phyloP scores from a whole-genome alignment of 1,140 invertebrate genomes.

The Drosophila equinoxialis region DNA sequence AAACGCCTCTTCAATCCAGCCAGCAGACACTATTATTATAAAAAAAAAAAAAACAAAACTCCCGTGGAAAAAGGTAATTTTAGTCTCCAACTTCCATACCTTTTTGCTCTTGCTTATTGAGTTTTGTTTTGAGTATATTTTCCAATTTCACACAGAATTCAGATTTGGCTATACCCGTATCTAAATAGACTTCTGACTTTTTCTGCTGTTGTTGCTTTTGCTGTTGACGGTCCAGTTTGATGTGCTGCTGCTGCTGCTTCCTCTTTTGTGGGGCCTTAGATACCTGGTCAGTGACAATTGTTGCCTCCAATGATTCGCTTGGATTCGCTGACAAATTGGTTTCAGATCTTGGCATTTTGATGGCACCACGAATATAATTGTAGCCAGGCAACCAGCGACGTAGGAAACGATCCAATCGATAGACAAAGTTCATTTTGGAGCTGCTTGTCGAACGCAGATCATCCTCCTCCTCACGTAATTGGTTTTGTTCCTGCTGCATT shows the following conservation, averaged over 20 bases:
- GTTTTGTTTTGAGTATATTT: constrained; percentile 41
- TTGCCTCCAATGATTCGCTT: not conserved
- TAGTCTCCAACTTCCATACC: not conserved
- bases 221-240: no score
- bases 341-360: not conserved
- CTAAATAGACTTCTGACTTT: constrained; percentile 39
- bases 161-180: constrained; percentile 55
- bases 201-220: not conserved
- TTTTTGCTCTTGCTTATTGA: constrained; percentile 31
- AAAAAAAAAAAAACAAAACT: not conserved
- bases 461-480: not conserved
- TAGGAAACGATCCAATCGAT: constrained; percentile 42
- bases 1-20: constrained; percentile 9
- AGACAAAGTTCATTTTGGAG: constrained; percentile 21
- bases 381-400: constrained; percentile 60
- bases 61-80: not conserved
- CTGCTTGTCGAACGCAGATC: not conserved
- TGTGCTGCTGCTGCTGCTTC: not conserved
- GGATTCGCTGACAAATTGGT: no score
- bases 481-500: not conserved
- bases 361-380: constrained; percentile 38
- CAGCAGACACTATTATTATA: not conserved
- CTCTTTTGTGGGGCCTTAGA: not conserved
- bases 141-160: constrained; percentile 60
- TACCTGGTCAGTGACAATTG: not conserved